A percentile compares a stretch with the other conserved stretches of the same genome.
Evolutionary conservation across 2,888 invertebrate genomes (phyloP).

Genomic region (Boloria euphrosyne): DNA sequence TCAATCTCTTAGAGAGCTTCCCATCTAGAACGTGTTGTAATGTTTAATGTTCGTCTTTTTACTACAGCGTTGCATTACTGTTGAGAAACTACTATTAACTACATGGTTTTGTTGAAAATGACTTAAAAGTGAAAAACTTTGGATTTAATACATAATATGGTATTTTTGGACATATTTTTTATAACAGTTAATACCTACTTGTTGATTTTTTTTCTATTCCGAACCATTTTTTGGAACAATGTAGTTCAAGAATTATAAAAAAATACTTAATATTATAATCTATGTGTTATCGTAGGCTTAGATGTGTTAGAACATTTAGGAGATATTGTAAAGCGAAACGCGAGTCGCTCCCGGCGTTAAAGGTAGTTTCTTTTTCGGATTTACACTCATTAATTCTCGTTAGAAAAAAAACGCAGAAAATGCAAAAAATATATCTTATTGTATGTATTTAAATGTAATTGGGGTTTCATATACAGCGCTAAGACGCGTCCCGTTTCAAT

Average conservation of each 20-base stretch:
- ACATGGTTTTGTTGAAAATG: conserved; percentile 53
- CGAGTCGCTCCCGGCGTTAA: conserved; percentile 25
- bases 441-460: conserved; percentile 62
- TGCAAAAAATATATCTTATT: conserved; percentile 57
- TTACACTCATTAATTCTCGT: conserved; percentile 41
- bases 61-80: conserved; percentile 23
- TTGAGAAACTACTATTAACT: conserved; percentile 55
- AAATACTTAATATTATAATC: conserved; percentile 10
- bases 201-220: conserved; percentile 11
- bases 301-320: conserved; percentile 35
- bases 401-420: conserved; percentile 47
- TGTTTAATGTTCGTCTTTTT: conserved; percentile 36
- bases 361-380: conserved; percentile 64
- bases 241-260: neutral
- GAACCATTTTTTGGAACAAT: too few relatives aligned
- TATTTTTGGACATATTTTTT: conserved; percentile 64
- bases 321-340: neutral
- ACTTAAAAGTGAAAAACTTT: conserved; percentile 60
- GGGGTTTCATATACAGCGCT: conserved; percentile 63
- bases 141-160: conserved; percentile 41
- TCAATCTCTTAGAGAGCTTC: conserved; percentile 45
- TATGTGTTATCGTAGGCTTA: conserved; percentile 30
- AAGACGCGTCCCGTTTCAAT: conserved; percentile 60
- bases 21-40: conserved; percentile 48
- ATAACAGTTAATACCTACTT: conserved; percentile 40